Conservation (phyloP, 1,140 invertebrate species). For the Lethocerus indicus region DNA sequence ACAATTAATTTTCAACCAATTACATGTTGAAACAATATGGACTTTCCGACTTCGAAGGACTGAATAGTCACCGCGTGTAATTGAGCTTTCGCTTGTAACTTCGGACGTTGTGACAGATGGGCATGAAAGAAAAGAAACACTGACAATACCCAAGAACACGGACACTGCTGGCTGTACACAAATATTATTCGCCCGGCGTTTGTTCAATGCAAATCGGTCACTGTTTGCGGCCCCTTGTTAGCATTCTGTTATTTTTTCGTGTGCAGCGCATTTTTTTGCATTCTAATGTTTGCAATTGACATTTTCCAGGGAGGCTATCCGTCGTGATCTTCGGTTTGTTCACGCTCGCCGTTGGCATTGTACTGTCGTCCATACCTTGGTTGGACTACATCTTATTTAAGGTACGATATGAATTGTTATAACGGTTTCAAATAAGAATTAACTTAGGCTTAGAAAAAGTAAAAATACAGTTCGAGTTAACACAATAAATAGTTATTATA, state of each 20-base stretch:
- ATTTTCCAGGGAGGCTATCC: slow-evolving; percentile 54
- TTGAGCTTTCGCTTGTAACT: not conserved
- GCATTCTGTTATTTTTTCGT: not conserved
- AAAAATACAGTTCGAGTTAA: not conserved
- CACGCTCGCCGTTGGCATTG: slow-evolving; percentile 57
- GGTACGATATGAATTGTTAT: slow-evolving; percentile 31
- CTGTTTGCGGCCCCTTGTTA: not conserved
- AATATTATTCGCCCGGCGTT: not conserved
- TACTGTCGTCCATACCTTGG: slow-evolving; percentile 68
- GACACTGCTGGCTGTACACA: not conserved
- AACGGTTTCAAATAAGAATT: not conserved
- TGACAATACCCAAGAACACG: not conserved
- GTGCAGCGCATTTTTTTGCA: slow-evolving; percentile 1
- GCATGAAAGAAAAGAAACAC: too few relatives aligned
- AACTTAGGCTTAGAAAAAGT: not conserved
- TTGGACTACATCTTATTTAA: slow-evolving; percentile 67
- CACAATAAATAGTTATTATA: not conserved
- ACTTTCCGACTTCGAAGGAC: too few relatives aligned
- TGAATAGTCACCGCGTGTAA: too few relatives aligned
- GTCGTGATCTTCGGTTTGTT: slow-evolving; percentile 60
- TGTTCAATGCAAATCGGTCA: not conserved
- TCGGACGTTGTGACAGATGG: not conserved
- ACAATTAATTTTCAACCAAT: too few relatives aligned
- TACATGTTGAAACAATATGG: too few relatives aligned
- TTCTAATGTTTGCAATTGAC: slow-evolving; percentile 16